Evolutionary conservation across 1,140 invertebrate species (phyloP).

Genomic region (Penaeus vannamei): DNA sequence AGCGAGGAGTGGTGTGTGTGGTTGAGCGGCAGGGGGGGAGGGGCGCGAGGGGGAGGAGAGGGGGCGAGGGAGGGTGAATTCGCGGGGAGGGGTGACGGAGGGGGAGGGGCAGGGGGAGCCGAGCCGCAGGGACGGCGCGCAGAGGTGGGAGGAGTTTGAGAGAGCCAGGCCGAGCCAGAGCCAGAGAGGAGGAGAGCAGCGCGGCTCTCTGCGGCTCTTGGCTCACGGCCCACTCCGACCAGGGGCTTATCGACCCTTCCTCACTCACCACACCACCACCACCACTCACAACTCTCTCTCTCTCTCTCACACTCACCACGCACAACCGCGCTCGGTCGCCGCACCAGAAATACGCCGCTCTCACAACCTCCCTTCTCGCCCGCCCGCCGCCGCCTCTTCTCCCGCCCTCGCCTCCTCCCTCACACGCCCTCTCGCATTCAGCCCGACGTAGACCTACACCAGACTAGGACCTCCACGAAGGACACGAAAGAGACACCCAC

Average conservation of each 20-base stretch:
- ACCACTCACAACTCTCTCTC: no score
- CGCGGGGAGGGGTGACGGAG: neutral
- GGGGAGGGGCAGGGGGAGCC: neutral
- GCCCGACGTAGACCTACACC: no score
- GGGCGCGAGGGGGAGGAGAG: neutral
- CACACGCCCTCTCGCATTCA: no score
- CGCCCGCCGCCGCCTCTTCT: no score
- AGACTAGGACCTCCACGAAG: no score
- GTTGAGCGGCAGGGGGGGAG: neutral
- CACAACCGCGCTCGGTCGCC: no score
- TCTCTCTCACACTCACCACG: no score
- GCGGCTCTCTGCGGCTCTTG: conserved; percentile 44
- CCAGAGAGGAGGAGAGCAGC: neutral
- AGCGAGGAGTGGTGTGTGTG: conserved; percentile 8
- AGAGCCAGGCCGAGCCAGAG: conserved; percentile 17
- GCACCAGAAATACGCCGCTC: no score
- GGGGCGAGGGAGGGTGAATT: neutral
- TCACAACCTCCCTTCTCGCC: no score
- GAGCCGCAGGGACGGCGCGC: no score
- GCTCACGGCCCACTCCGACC: conserved; percentile 47
- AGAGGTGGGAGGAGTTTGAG: neutral
- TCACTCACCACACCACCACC: neutral
- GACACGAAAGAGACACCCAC: no score
- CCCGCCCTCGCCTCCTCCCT: no score
- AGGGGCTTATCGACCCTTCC: conserved; percentile 45